Conservation (phyloP, 92 coral and sea anemone species). For the Zoanthus sociatus region DNA sequence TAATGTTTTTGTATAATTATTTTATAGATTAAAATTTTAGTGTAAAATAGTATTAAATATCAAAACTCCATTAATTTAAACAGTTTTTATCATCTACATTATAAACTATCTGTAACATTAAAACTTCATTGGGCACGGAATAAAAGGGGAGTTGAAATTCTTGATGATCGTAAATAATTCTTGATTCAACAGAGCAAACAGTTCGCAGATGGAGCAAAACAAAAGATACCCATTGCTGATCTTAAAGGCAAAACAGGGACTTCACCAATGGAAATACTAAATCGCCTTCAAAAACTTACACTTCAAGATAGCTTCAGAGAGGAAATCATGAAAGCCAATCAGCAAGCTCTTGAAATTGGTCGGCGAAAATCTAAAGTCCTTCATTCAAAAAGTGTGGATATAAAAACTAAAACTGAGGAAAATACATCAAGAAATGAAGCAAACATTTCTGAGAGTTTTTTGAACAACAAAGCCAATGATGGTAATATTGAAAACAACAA, state of each 20-base stretch:
- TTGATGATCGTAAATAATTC: not conserved
- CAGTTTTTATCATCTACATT: no score
- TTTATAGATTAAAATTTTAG: no score
- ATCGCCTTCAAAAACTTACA: constrained; percentile 73
- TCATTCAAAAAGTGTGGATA: constrained; percentile 15
- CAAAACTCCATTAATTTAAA: no score
- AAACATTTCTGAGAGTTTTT: not conserved
- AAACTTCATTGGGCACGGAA: no score
- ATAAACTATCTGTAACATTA: no score
- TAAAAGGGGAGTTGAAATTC: not conserved
- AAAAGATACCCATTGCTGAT: constrained; percentile 59
- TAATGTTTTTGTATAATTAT: no score
- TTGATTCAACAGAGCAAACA: constrained; percentile 67
- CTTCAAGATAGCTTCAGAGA: constrained; percentile 82
- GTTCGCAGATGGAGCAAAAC: constrained; percentile 81
- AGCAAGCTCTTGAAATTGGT: constrained; percentile 54
- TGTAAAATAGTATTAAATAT: no score
- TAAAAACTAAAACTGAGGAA: not conserved
- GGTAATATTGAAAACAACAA: not conserved
- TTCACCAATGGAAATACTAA: constrained; percentile 73
- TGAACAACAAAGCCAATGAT: not conserved
- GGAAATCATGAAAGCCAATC: constrained; percentile 48
- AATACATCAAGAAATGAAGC: not conserved
- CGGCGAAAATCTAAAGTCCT: constrained; percentile 28
- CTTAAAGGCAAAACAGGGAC: constrained; percentile 63